Evolutionary conservation across 2,113 vertebrate species (phyloP), one percentile per base, ranked within the genome.

Genomic region (Siniperca chuatsi): DNA sequence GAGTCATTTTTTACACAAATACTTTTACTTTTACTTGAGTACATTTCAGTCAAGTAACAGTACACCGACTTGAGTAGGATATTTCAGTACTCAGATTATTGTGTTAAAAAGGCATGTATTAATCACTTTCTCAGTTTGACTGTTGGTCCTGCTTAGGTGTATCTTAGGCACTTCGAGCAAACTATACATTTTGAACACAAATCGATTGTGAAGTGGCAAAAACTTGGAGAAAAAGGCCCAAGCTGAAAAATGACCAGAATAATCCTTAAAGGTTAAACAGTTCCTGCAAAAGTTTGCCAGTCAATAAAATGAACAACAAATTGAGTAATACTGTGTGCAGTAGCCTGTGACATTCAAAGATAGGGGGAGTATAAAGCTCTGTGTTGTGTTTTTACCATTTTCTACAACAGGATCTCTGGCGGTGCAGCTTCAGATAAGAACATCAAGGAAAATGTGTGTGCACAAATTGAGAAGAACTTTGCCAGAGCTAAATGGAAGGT

Each of bases 401-500:
- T 79, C 6, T 76, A 12, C 89, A 71, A 68, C 89, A 99, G 98
- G 98, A 98, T 99, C 93, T 99, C 98, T 6, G 98, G 98, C 78
- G 99, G 99, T 15, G 97, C 98, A 2, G 98, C 98, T 76, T 99
- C 98, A 2, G 98, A 99, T 94, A 99, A 99, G 93, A 99, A 99
- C 94, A 99, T 99, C 90, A 99, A 99, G 93, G 98, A 99, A 48
- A 97, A 98, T 0, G 98, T 99, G 48, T 99, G 98, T 3, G 98
- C 98, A 79, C 98, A 99, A 92, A 99, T 99, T 81, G 98, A 99
- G 94, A 99, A 99, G 95, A 99, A 99, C 93, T 99, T 99, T 15
- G 98, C 98, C 79, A 96, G 97, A 93, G 98, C 98, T 79, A 99
- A 99, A 87, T 99, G 98, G 98, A 99, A 99, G 98, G 98, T 99